Evolutionary conservation across 2,888 invertebrate genomes (phyloP).

Genomic region (Ashinkailepas kermadecensis): DNA sequence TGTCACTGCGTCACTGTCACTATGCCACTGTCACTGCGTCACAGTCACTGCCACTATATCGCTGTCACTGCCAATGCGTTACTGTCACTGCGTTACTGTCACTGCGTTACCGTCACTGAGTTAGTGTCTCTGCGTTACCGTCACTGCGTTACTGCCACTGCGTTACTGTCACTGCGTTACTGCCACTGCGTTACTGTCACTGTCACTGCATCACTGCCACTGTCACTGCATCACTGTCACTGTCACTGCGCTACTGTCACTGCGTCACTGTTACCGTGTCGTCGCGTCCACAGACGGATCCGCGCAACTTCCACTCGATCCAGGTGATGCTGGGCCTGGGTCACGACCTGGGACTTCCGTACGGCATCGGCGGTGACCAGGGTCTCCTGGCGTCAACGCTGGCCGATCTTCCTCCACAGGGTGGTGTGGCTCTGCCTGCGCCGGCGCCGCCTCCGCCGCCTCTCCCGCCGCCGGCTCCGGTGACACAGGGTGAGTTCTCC

Average conservation of each 20-base stretch:
- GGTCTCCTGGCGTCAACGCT: background rate
- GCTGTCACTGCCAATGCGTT: background rate
- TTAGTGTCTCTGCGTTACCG: too few species aligned
- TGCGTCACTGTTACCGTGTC: background rate
- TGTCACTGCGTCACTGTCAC: background rate
- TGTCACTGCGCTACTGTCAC: background rate
- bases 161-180: too few species aligned
- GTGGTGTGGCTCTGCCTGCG: background rate
- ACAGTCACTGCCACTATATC: background rate
- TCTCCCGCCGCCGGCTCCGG: constrained; percentile 7
- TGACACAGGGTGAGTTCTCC: too few species aligned
- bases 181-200: too few species aligned
- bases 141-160: too few species aligned
- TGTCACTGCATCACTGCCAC: too few species aligned
- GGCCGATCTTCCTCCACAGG: background rate
- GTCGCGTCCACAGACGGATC: background rate
- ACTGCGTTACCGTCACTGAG: too few species aligned
- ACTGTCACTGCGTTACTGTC: too few species aligned
- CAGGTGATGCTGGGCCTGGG: constrained; percentile 36
- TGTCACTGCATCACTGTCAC: background rate
- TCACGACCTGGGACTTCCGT: constrained; percentile 29
- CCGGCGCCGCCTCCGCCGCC: constrained; percentile 13
- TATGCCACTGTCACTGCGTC: background rate
- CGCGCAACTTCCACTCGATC: constrained; percentile 35
- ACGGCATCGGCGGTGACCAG: background rate